These are phyloP conservation scores for Drosophila rhopaloa DNA, from an alignment of 1,140 invertebrate species.

Conservation along the genomic window DNA sequence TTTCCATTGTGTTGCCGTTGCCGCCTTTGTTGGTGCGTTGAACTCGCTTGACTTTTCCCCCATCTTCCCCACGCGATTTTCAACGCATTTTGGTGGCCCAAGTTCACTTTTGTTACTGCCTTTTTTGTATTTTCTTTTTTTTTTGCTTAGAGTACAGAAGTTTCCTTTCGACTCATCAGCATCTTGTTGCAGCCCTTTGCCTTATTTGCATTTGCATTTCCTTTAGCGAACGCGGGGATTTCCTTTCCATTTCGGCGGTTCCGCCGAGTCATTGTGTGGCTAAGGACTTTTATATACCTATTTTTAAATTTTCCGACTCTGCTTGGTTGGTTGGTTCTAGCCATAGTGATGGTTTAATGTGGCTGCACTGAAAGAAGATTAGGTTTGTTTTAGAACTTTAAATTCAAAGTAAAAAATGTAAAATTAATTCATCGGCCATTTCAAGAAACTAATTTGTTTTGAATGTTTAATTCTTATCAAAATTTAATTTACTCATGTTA, in stretches of 20 bases:
- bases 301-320: not conserved
- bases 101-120: slow-evolving; percentile 39
- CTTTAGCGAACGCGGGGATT: slow-evolving; percentile 16
- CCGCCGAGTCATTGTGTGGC: slow-evolving; percentile 52
- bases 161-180: slow-evolving; percentile 22
- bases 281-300: slow-evolving; percentile 13
- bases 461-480: no score
- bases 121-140: not conserved
- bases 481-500: no score
- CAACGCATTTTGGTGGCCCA: slow-evolving; percentile 42
- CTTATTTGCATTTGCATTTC: slow-evolving; percentile 63
- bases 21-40: slow-evolving; percentile 41
- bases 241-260: slow-evolving; percentile 36
- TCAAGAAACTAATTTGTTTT: no score
- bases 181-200: slow-evolving; percentile 26
- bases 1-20: slow-evolving; percentile 36
- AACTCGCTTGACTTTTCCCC: slow-evolving; percentile 37
- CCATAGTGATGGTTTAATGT: slow-evolving; percentile 2
- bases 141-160: slow-evolving; percentile 15
- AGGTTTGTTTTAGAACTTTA: no score
- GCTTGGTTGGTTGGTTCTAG: not conserved
- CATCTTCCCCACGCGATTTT: slow-evolving; percentile 9
- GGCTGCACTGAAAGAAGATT: not conserved
- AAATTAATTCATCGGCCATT: no score
- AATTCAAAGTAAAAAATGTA: no score